Evolutionary conservation across 2,113 vertebrate species (phyloP).

Genomic region (Toxotes jaculatrix): DNA sequence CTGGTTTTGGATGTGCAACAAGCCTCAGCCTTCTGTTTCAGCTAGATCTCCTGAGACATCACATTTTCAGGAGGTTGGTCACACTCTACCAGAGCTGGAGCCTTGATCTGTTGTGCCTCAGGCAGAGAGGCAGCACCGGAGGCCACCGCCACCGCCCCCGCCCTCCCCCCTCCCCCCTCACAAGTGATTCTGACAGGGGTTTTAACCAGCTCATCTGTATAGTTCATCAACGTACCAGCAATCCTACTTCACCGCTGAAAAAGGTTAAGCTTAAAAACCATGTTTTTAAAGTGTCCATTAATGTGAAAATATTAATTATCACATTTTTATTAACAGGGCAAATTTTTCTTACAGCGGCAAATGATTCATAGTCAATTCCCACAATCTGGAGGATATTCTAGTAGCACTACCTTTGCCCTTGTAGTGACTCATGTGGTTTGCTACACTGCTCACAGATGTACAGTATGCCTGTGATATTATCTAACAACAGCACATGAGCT

Average conservation of each 20-base stretch:
- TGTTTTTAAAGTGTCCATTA: neutral
- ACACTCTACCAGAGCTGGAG: slow-evolving; percentile 26
- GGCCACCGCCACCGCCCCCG: no score
- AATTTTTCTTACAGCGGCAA: neutral
- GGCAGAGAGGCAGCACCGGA: slow-evolving; percentile 37
- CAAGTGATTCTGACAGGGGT: slow-evolving; percentile 25
- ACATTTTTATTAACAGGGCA: neutral
- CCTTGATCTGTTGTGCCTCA: slow-evolving; percentile 38
- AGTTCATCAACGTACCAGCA: neutral
- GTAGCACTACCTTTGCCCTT: neutral
- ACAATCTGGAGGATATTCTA: slow-evolving; percentile 17
- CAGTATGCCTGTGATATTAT: slow-evolving; percentile 52
- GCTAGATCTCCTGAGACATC: slow-evolving; percentile 47
- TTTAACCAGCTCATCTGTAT: slow-evolving; percentile 25
- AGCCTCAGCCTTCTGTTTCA: slow-evolving; percentile 49
- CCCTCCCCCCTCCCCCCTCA: no score
- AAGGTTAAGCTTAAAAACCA: neutral
- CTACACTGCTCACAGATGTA: slow-evolving; percentile 30
- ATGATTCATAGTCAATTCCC: neutral
- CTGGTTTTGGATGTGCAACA: slow-evolving; percentile 24
- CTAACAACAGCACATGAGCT: slow-evolving; percentile 38
- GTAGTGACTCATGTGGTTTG: slow-evolving; percentile 25
- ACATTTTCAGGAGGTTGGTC: slow-evolving; percentile 20
- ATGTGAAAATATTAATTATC: neutral
- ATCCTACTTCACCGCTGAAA: neutral